phyloP scores from a whole-genome alignment of 2,113 vertebrate genomes.

The Tretioscincus oriximinensis region DNA sequence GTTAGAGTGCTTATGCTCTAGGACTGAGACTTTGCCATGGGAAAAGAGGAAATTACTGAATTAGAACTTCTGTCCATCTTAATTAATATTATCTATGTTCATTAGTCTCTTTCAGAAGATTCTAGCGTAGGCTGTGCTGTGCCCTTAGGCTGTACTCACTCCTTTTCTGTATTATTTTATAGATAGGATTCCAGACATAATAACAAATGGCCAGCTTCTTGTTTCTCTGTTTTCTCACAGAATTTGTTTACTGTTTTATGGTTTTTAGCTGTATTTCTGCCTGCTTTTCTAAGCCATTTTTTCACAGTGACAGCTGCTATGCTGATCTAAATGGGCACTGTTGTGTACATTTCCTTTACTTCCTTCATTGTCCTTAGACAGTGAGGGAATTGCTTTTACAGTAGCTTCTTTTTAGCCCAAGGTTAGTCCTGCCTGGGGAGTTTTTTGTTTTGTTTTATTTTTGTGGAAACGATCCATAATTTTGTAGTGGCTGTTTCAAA shows the following conservation, averaged over 20 bases:
- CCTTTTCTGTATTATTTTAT: too few species aligned
- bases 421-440: constrained; percentile 4
- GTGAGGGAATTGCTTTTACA: constrained; percentile 12
- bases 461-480: constrained; percentile 64
- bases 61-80: background rate
- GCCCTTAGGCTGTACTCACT: too few species aligned
- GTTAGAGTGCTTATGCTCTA: background rate
- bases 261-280: too few species aligned
- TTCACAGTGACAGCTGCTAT: background rate
- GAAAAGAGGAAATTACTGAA: background rate
- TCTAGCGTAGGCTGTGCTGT: too few species aligned
- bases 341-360: background rate
- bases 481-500: constrained; percentile 62
- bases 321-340: background rate
- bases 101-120: background rate
- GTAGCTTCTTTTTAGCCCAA: background rate
- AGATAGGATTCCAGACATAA: too few species aligned
- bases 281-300: too few species aligned
- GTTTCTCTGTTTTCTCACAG: too few species aligned
- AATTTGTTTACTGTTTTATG: too few species aligned
- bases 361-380: constrained; percentile 2
- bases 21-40: background rate
- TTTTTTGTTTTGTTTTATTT: constrained; percentile 46
- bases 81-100: background rate
- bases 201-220: too few species aligned